phyloP scores from a whole-genome alignment of 1,140 invertebrate species.

The Gonatopus flavifemur region DNA sequence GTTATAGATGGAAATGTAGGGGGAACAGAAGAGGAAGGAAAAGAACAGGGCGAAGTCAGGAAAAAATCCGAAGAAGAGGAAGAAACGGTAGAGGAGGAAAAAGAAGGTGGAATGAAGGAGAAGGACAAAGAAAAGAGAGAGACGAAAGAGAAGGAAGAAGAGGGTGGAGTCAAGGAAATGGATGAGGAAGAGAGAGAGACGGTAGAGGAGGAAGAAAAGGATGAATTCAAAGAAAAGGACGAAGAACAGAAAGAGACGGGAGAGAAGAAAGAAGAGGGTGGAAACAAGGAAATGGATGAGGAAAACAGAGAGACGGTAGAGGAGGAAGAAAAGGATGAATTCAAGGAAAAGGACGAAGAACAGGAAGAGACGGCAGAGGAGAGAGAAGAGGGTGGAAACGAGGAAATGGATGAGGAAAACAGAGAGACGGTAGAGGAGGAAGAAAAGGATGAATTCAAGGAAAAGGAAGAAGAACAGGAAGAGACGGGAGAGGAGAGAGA shows the following conservation, averaged over 20 bases:
- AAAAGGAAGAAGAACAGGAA: neutral
- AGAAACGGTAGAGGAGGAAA: too few relatives aligned
- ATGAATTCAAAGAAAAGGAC: neutral
- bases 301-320: neutral
- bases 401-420: too few relatives aligned
- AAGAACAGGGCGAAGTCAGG: too few relatives aligned
- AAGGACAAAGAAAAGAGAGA: neutral
- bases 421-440: neutral
- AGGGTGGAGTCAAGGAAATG: neutral
- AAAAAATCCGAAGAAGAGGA: too few relatives aligned
- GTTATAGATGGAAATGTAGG: too few relatives aligned
- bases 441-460: neutral
- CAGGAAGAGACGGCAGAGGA: neutral
- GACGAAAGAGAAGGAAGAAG: neutral
- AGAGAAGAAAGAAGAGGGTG: neutral
- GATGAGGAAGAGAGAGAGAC: neutral
- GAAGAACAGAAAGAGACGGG: neutral
- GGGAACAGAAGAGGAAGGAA: too few relatives aligned
- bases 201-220: constrained; percentile 1
- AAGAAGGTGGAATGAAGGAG: neutral
- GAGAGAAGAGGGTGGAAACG: too few relatives aligned
- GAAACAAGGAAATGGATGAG: neutral
- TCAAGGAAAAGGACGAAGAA: neutral
- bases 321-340: neutral
- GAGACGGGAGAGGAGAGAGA: neutral